Evolutionary conservation across 1,140 invertebrate genomes (phyloP), one percentile per base, ranked within the genome.

Genomic region (Ditylenchus dipsaci): DNA sequence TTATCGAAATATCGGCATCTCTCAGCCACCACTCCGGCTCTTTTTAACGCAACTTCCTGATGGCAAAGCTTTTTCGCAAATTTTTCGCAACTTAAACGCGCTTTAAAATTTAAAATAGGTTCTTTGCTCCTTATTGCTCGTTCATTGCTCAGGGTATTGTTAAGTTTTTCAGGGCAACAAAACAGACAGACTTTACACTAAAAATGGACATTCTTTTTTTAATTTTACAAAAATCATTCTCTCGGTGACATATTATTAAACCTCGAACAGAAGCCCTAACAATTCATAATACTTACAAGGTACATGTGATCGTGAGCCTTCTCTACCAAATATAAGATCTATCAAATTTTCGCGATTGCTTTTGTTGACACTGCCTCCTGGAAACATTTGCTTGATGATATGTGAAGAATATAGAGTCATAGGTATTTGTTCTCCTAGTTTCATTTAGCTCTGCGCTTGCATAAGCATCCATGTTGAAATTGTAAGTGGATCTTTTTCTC

Each of bases 321-420:
- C 15, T 58, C 26, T 30, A 21, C 0, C 1, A 11, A 7, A 5
- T 11, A 63, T 63, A 26, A 59, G 11, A 1, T n/a, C 3, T 26
- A 63, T 63, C n/a, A 63, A 47, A n/a, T 0, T 63, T 38, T 8
- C 9, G n/a, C 27, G 38, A 21, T 53, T 1, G n/a, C 38, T n/a
- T 38, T n/a, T 0, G n/a, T 63, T 63, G 1, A 63, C 38, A 0
- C 33, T 43, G 11, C 61, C 61, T 23, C 42, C 42, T 13, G 11
- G 11, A 43, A 61, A 57, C 42, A 27, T 17, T 27, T 58, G 26
- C 26, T 33, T 47, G 26, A 63, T 58, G 26, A 63, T 47, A 53
- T 63, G 61, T 17, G 61, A 59, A 13, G 61, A 63, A 21, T 38
- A 63, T 15, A 63, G 33, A n/a, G 38, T 58, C 38, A n/a, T n/a